phyloP scores from a whole-genome alignment of 2,888 invertebrate species.

The Malthinus flaveolus region DNA sequence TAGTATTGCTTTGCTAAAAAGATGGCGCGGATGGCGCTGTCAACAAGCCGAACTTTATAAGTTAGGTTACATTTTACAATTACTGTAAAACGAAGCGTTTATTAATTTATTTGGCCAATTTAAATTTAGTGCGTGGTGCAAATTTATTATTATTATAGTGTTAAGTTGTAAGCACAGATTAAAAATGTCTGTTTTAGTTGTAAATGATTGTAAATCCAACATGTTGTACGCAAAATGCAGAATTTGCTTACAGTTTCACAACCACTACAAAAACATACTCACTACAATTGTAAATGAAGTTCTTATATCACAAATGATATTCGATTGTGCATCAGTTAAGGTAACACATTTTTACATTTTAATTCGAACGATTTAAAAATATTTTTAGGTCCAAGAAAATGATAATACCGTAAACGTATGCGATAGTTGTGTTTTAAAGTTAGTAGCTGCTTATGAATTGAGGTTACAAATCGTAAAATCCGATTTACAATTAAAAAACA shows the following conservation, averaged over 20 bases:
- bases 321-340: background rate
- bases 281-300: background rate
- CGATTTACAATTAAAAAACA: conserved; percentile 9
- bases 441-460: conserved; percentile 6
- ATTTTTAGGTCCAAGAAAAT: conserved; percentile 11
- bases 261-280: background rate
- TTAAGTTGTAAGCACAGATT: no score
- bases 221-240: background rate
- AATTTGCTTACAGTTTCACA: background rate
- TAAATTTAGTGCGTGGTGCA: no score
- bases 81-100: no score
- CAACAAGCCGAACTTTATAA: no score
- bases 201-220: no score
- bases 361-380: background rate
- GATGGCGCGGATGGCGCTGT: no score
- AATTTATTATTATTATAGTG: no score
- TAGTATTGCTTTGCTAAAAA: no score
- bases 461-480: conserved; percentile 17
- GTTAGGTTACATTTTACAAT: no score
- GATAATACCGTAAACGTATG: conserved; percentile 17
- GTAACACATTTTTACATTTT: background rate
- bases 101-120: no score
- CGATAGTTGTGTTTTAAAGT: conserved; percentile 8
- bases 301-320: background rate
- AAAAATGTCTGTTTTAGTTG: no score